A percentile compares a stretch with the other conserved stretches of the same genome.
phyloP scores from a whole-genome alignment of 2,888 invertebrate species.

The Drosophila atripex region DNA sequence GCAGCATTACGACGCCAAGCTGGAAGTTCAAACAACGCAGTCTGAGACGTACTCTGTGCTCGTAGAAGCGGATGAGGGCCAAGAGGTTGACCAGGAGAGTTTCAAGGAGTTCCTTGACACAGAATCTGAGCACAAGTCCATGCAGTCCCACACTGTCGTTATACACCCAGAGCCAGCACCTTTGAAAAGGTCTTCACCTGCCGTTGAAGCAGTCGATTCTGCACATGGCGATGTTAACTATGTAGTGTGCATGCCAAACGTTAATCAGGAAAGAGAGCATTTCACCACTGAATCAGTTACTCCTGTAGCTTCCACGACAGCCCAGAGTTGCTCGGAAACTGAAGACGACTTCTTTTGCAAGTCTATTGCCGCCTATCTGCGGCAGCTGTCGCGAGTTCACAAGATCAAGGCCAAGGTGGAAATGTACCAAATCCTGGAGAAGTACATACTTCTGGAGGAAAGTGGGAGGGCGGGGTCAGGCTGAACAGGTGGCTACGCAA shows the following conservation, averaged over 20 bases:
- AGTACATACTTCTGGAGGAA: constrained; percentile 81
- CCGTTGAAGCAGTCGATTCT: constrained; percentile 25
- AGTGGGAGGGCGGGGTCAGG: constrained; percentile 27
- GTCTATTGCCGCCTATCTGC: constrained; percentile 79
- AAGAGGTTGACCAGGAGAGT: constrained; percentile 43
- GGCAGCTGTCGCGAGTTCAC: constrained; percentile 80
- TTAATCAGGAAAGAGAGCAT: constrained; percentile 35
- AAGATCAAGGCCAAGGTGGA: constrained; percentile 83
- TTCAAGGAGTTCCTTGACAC: constrained; percentile 54
- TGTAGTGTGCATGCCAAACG: constrained; percentile 58
- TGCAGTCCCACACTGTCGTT: constrained; percentile 47
- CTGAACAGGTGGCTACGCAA: constrained; percentile 21
- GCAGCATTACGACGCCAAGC: constrained; percentile 60
- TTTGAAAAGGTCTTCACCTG: constrained; percentile 24
- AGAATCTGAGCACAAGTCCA: constrained; percentile 50
- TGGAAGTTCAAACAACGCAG: constrained; percentile 62
- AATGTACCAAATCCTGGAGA: constrained; percentile 82
- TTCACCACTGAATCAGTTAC: not conserved
- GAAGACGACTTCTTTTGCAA: constrained; percentile 82
- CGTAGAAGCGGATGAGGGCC: constrained; percentile 66
- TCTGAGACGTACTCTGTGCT: constrained; percentile 69
- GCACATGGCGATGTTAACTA: constrained; percentile 54
- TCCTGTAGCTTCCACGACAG: not conserved
- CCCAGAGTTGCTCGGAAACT: constrained; percentile 52
- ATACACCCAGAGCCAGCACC: constrained; percentile 31